Conservation (phyloP, 2,797 vertebrate species). For the Cirrhinus molitorella region DNA sequence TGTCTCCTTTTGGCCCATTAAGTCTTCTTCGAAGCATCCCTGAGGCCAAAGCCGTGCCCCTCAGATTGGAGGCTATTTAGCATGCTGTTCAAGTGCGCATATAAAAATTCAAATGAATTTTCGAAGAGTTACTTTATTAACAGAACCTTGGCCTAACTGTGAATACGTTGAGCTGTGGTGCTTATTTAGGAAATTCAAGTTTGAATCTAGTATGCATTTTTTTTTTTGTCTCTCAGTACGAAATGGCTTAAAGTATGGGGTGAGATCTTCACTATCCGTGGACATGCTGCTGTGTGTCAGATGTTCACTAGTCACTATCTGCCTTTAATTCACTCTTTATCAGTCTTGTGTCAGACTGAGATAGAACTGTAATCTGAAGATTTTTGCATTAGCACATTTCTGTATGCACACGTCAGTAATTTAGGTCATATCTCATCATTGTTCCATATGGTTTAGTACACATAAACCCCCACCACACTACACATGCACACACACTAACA, state of each 20-base stretch:
- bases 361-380: neutral
- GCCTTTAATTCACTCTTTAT: conserved; percentile 16
- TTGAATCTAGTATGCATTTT: neutral
- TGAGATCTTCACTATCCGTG: conserved; percentile 10
- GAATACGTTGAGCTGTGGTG: neutral
- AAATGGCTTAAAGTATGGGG: neutral
- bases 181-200: neutral
- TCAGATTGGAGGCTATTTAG: neutral
- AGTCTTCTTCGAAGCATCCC: neutral
- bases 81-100: neutral
- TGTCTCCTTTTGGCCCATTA: conserved; percentile 22
- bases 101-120: neutral
- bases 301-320: conserved; percentile 10
- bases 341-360: neutral
- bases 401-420: neutral
- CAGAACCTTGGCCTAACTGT: neutral
- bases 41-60: neutral
- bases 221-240: neutral
- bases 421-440: conserved; percentile 13
- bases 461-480: conserved; percentile 9
- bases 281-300: neutral
- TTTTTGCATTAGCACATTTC: conserved; percentile 15
- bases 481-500: neutral
- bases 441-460: neutral
- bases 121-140: neutral